Conservation (phyloP, 2,888 invertebrate species). For the Hoplodrina blanda region DNA sequence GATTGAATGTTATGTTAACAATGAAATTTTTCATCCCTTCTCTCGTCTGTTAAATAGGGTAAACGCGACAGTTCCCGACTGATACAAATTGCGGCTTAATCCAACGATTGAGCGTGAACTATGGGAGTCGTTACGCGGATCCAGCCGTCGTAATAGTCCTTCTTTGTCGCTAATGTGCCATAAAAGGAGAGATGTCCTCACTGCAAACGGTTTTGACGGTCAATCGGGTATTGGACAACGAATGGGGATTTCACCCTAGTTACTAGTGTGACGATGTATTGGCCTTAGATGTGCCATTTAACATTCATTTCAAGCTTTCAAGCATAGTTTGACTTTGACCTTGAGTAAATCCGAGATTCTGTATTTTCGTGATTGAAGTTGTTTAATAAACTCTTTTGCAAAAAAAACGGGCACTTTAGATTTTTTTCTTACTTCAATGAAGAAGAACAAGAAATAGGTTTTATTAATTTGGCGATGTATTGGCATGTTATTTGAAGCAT, state of each 20-base stretch:
- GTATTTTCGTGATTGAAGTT: too few species aligned
- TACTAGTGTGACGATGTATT: constrained; percentile 36
- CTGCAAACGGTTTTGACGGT: constrained; percentile 70
- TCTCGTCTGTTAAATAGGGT: constrained; percentile 76
- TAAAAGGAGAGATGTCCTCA: constrained; percentile 77
- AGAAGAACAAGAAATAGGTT: too few species aligned
- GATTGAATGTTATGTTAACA: constrained; percentile 73
- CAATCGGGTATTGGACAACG: constrained; percentile 71
- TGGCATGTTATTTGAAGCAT: too few species aligned
- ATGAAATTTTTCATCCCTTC: constrained; percentile 71
- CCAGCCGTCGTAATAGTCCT: constrained; percentile 81
- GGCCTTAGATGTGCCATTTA: constrained; percentile 31
- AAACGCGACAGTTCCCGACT: constrained; percentile 79
- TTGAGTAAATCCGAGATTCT: too few species aligned
- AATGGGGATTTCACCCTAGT: constrained; percentile 56
- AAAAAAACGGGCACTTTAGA: too few species aligned
- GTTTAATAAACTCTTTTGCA: too few species aligned
- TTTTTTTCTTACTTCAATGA: too few species aligned
- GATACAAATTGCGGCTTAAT: constrained; percentile 85
- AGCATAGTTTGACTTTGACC: too few species aligned
- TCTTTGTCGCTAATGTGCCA: constrained; percentile 85
- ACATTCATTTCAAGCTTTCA: too few species aligned
- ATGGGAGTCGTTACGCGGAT: constrained; percentile 83
- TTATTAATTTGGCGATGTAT: too few species aligned
- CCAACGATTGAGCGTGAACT: constrained; percentile 87